Base-by-base conservation (phyloP, 2,888 invertebrate species). In the Lampropteryx suffumata region DNA sequence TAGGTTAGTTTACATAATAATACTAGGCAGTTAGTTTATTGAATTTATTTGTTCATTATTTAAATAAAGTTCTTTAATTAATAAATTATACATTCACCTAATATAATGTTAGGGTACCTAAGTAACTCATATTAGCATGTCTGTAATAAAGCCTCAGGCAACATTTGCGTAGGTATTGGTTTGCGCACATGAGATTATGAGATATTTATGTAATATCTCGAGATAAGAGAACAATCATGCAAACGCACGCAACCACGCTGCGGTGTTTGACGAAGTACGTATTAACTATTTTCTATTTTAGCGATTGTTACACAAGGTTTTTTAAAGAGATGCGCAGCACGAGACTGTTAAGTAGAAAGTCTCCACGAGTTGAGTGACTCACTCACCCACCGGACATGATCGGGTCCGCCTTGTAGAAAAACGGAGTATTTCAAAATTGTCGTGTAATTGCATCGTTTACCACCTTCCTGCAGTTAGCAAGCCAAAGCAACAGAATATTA, bases 251-350 rank as follows among this genome's bases (percentile, higher is more conserved):
- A 48, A 50, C 47, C 33, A 48, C 54, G 59, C 37, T 57, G 45
- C 53, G 56, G 61, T 56, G 61, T 53, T 64, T 7, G 24, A 24
- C 44, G 37, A 70, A 74, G 74, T 71, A 75, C 63, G 57, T 59
- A 65, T 73, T 71, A 69, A 60, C 67, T 64, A 71, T 81, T 85
- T 86, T 85, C 86, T 82, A 82, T 84, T 84, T 85, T 82, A 82
- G 76, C 80, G 68, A 75, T 68, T 54, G 70, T 84, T 85, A 82
- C 80, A 80, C 82, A 84, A 86, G 73, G 62, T 63, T 67, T 75
- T 64, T 46, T 42, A 64, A 71, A 75, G 72, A 79, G 65, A 76
- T 59, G 71, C 75, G 71, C 79, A 78, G 71, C 79, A 78, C 64
- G 74, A 76, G 69, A 77, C 58, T 53, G 39, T 70, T 69, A 65